Evolutionary conservation across 2,888 invertebrate genomes (phyloP), one percentile per base, ranked within the genome.

Genomic region (Phyllotreta cruciferae): DNA sequence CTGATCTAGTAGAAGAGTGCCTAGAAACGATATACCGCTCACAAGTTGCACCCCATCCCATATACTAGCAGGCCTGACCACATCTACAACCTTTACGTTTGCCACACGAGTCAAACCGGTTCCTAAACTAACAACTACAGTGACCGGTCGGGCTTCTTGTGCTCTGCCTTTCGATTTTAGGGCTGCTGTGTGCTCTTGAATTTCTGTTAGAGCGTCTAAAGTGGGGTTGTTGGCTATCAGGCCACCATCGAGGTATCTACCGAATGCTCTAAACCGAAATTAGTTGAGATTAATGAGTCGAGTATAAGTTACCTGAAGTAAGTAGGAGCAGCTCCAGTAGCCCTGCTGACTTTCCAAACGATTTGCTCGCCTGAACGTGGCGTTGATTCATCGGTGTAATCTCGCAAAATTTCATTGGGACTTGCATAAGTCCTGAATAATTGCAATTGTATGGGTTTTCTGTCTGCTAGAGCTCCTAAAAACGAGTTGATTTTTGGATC

Each of bases 171-270:
- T 85, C 10, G 90, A 89, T 69, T 88, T 86, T 45, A 95, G 82
- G 0, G 96, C 94, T 65, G 92, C 84, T 76, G 94, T 91, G 76
- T 95, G 89, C 78, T 97, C 95, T 56, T 94, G 89, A 36, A 98
- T 89, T 82, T 99, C 98, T 0, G 97, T 94, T 72, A 99, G 82
- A 0, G 94, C 91, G 79, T 99, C 98, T 60, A 98, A 78, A 0
- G 98, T 96, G 0, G 99, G 99, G 79, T 99, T 99, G 80, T 99
- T 99, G 0, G 98, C 92, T 75, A 98, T 96, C 1, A 98, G 82
- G 1, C 98, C 98, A 3, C 98, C 98, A 77, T 98, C 98, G 53
- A 98, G 82, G 73, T 90, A 95, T 53, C 87, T 81, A 0, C 88
- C 89, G 76, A 87, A 89, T 0, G 85, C 88, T 79, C 88, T 85